Evolutionary conservation across 2,888 invertebrate species (phyloP).

Genomic region (Nesidiocoris tenuis): DNA sequence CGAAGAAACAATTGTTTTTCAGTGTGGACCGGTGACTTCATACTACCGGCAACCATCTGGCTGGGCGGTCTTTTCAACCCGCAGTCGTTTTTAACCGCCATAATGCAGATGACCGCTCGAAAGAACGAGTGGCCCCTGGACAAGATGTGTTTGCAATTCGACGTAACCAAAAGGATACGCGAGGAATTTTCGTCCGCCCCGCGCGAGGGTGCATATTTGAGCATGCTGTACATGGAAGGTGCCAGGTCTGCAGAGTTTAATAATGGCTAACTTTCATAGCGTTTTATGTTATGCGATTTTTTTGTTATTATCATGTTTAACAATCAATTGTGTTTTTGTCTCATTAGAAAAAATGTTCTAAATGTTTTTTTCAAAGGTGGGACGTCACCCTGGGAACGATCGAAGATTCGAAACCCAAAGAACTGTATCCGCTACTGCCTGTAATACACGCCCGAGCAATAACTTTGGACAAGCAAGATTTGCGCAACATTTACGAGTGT

Average conservation of each 20-base stretch:
- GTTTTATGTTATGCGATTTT: too few relatives aligned
- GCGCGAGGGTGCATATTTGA: slow-evolving; percentile 88
- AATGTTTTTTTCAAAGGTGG: too few relatives aligned
- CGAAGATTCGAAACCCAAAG: slow-evolving; percentile 81
- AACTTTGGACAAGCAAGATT: slow-evolving; percentile 85
- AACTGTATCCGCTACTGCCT: slow-evolving; percentile 86
- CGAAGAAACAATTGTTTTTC: too few relatives aligned
- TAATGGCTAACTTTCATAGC: too few relatives aligned
- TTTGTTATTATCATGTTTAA: too few relatives aligned
- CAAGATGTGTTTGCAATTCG: slow-evolving; percentile 92
- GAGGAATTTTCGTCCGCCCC: slow-evolving; percentile 84
- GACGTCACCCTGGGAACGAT: slow-evolving; percentile 76
- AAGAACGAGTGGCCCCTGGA: slow-evolving; percentile 96
- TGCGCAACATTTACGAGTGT: slow-evolving; percentile 86
- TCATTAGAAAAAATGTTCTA: background rate
- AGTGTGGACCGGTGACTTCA: slow-evolving; percentile 81
- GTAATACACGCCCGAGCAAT: slow-evolving; percentile 85
- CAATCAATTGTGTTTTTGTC: too few relatives aligned
- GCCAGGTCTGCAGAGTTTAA: too few relatives aligned
- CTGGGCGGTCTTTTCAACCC: slow-evolving; percentile 95
- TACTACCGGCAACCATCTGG: slow-evolving; percentile 84
- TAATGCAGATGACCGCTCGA: slow-evolving; percentile 95
- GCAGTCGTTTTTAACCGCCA: slow-evolving; percentile 92
- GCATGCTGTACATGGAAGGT: slow-evolving; percentile 89
- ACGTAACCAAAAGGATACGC: slow-evolving; percentile 85